Base-by-base conservation (phyloP, 1,140 invertebrate genomes). In the Zaprionus ornatus region DNA sequence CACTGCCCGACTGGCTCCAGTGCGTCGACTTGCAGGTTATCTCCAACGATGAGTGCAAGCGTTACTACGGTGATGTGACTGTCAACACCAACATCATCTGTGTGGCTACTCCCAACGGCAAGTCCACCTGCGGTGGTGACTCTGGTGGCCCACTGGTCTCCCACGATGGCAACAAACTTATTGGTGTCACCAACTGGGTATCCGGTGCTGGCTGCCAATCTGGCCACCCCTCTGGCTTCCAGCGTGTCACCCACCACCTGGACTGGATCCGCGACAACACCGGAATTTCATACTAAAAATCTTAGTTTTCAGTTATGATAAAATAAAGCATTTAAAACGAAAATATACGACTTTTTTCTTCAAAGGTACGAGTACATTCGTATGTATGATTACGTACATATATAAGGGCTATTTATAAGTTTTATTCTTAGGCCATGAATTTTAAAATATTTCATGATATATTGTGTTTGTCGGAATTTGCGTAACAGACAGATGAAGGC, bases 111-210 rank as follows among this genome's bases (percentile, higher is more conserved):
- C 63, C 73, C 5, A 50, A 71, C 2, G 85, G 82, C 23, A 82
- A 67, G 60, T 92, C 91, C 12, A 92, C 91, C 19, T 92, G 91
- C 74, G 76, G 85, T 54, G 94, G 94, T 70, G 94, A 95, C 91
- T 94, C 94, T 67, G 94, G 94, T 57, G 94, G 94, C 29, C 93
- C 93, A 10, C 77, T 95, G 70, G 91, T 93, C 0, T 92, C 93
- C 54, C 68, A 79, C 17, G 93, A 94, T 61, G 60, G 64, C 9
- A 72, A 75, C 21, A 91, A 91, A 1, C 87, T 93, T 32, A 87
- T 94, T 6, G 94, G 94, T 48, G 87, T 94, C 7, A 91, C 93
- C 13, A 94, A 82, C 48, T 88, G 72, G 56, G 72, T 60, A 0
- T 66, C 77, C 1, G n/a, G 21, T 15, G 42, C 66, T 25, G 66